Evolutionary conservation across 1,140 invertebrate species (phyloP), one percentile per base, ranked within the genome.

Genomic region (Drosophila rhopaloa): DNA sequence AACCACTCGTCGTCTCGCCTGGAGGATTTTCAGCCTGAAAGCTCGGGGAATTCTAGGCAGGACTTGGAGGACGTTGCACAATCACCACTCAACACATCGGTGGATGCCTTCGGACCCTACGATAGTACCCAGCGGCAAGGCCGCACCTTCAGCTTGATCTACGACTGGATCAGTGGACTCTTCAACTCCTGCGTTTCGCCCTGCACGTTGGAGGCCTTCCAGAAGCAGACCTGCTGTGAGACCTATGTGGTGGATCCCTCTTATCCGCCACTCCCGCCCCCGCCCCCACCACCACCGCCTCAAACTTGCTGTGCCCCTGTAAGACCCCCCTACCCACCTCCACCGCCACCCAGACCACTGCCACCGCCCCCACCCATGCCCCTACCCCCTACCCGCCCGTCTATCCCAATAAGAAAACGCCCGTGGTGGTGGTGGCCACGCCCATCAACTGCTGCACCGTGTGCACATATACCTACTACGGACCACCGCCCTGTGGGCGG

Each of bases 391-490:
- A 8, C 29, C 54, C 14, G 0, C 55, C 70, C 9, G 7, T 41
- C 8, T 63, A 59, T 43, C 67, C 84, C 53, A 55, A 37, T 2
- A 50, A 44, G 13, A 59, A 77, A 8, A 75, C 73, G n/a, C 78
- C 83, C 8, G 56, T 88, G 24, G 56, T 84, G 68, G 76, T 86
- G 37, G 68, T 91, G 40, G 65, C 81, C 47, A 67, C 84, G 56
- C 85, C 85, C 55, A 74, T 84, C 29, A 85, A 80, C 40, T 91
- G 90, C 55, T 89, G 76, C 46, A 82, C 81, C 6, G 73, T 90
- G 13, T 89, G 81, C 51, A 81, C 83, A 9, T 91, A 75, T 43
- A 81, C 81, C 4, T 91, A 89, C 66, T 91, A 90, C 51, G 90
- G 90, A 0, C 90, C 90, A 27, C 90, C 86, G n/a, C 90, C 90